Conservation (phyloP, 1,140 invertebrate species). For the Drosophila ambigua region DNA sequence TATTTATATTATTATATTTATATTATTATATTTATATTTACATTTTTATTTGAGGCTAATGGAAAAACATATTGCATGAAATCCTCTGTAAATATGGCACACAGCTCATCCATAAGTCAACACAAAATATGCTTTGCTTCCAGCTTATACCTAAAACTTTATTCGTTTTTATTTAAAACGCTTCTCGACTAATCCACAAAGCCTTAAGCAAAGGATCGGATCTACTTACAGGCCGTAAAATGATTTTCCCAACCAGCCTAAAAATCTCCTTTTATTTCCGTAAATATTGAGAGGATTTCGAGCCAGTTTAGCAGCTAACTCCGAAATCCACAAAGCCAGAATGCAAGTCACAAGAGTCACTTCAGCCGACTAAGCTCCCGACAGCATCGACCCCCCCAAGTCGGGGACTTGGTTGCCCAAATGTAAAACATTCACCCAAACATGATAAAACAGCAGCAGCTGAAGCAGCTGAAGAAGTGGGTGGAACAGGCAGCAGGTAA, state of each 20-base stretch:
- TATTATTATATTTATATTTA: too few species aligned
- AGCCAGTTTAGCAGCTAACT: constrained; percentile 35
- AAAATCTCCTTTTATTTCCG: background rate
- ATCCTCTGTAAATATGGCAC: too few species aligned
- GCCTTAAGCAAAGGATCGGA: background rate
- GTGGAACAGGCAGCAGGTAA: constrained; percentile 51
- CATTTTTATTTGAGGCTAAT: too few species aligned
- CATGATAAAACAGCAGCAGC: constrained; percentile 33
- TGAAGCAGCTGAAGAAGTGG: background rate
- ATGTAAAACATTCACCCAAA: constrained; percentile 63
- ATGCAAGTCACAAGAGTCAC: constrained; percentile 21
- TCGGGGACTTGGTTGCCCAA: constrained; percentile 15
- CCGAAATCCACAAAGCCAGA: constrained; percentile 14
- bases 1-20: too few species aligned
- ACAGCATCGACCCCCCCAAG: too few species aligned
- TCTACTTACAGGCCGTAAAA: constrained; percentile 10
- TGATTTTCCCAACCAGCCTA: background rate
- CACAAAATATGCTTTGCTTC: too few species aligned
- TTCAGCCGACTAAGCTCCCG: constrained; percentile 24
- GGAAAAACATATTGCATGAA: too few species aligned
- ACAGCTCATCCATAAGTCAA: too few species aligned
- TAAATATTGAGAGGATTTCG: constrained; percentile 8
- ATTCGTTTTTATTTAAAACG: too few species aligned
- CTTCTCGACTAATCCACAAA: background rate
- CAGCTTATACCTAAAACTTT: too few species aligned